Conservation (phyloP, 2,888 invertebrate genomes). For the Diarsia mendica region DNA sequence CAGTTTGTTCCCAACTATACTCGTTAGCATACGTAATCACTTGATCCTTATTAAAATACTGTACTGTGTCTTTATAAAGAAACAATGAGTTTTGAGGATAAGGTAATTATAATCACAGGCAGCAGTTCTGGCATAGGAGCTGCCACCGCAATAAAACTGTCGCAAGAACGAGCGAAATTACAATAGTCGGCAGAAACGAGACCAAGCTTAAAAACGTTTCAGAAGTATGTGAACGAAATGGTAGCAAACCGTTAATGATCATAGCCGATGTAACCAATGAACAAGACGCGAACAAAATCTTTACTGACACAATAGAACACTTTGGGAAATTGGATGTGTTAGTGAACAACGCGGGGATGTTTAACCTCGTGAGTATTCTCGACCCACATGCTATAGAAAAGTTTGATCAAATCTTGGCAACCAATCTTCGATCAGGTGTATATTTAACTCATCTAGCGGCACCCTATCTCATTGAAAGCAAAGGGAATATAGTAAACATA, state of each 20-base stretch:
- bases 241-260: slow-evolving; percentile 64
- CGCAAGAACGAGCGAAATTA: slow-evolving; percentile 63
- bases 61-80: slow-evolving; percentile 3
- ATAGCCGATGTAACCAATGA: slow-evolving; percentile 68
- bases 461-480: slow-evolving; percentile 93
- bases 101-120: slow-evolving; percentile 69
- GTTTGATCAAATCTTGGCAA: slow-evolving; percentile 67
- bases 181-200: slow-evolving; percentile 68
- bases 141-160: slow-evolving; percentile 62
- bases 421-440: slow-evolving; percentile 71
- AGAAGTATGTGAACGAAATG: slow-evolving; percentile 60
- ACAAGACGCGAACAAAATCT: slow-evolving; percentile 60
- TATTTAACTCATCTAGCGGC: slow-evolving; percentile 90
- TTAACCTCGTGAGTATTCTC: slow-evolving; percentile 54
- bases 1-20: slow-evolving; percentile 26
- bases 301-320: slow-evolving; percentile 59
- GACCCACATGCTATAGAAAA: slow-evolving; percentile 64
- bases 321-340: slow-evolving; percentile 72
- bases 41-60: neutral
- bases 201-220: slow-evolving; percentile 63
- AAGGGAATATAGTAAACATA: slow-evolving; percentile 95
- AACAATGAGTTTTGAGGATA: slow-evolving; percentile 65
- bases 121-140: slow-evolving; percentile 70
- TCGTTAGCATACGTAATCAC: slow-evolving; percentile 6
- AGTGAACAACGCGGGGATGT: slow-evolving; percentile 72